Evolutionary conservation across 2,888 invertebrate species (phyloP), one percentile per base, ranked within the genome.

Genomic region (Spodoptera picta): DNA sequence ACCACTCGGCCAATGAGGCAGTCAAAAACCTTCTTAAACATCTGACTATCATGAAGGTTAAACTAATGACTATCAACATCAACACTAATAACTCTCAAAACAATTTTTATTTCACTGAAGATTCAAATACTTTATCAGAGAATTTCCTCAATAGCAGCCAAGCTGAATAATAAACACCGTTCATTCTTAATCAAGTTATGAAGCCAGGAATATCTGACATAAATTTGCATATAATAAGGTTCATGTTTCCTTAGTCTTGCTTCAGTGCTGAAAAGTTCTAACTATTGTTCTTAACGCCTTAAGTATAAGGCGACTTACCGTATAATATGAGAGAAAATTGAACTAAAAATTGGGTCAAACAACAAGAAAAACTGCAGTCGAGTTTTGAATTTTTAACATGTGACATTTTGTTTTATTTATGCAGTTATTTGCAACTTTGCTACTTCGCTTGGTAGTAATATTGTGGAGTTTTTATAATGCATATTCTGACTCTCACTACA

Each of bases 261-360:
- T 1, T n/a, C 42, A 48, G 51, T 63, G 51, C 44, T 69, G 49
- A 49, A 19, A 46, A 75, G 47, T 62, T 57, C 60, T 11, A 75
- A 72, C 64, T 72, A 69, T 69, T 56, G 69, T 62, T 74, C 66
- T 65, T 76, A 72, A 72, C 47, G 56, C 57, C 49, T 43, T 14
- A 72, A 79, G 52, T 72, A 79, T 9, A 12, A 36, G 10, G 43
- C n/a, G 54, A 63, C 23, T 47, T 78, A 52, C 61, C 46, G 42
- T 60, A 67, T 61, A 54, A 57, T 66, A 49, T n/a, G 51, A 55
- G 42, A 4, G 45, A 12, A 69, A 57, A 56, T 12, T 49, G 51
- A 24, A 65, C 60, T 14, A n/a, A 50, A 44, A 77, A 73, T 54
- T 67, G 54, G 78, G 70, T 60, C 61, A 60, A 63, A 61, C 47